Conservation (phyloP, 2,113 vertebrate genomes). For the Aramus guarauna region DNA sequence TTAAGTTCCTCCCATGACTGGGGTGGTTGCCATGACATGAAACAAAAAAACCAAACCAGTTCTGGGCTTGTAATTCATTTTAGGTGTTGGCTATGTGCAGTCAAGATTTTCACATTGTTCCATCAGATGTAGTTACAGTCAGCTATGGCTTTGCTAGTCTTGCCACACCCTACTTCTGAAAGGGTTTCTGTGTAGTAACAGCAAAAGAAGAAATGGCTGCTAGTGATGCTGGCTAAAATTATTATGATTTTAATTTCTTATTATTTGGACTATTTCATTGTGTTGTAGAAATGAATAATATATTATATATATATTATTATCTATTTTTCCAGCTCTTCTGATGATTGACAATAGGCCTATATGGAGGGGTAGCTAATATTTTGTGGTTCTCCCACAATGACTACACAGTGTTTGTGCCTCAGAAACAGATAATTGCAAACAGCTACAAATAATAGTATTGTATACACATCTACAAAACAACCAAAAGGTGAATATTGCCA, state of each 20-base stretch:
- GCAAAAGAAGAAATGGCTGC: background rate
- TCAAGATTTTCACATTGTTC: background rate
- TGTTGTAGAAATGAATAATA: background rate
- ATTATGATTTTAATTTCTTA: background rate
- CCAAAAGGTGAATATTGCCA: background rate
- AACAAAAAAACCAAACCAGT: background rate
- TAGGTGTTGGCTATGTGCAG: background rate
- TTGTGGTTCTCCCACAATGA: background rate
- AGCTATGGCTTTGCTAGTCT: background rate
- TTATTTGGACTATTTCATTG: background rate
- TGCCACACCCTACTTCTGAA: background rate
- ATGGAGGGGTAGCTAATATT: background rate
- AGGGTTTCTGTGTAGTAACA: background rate
- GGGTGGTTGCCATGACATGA: background rate
- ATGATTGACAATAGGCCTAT: background rate
- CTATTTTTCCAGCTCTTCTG: background rate
- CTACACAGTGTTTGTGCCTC: background rate
- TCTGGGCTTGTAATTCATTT: background rate
- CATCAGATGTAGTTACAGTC: background rate
- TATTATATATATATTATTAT: too few species aligned
- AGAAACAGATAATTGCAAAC: background rate
- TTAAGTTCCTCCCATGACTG: background rate
- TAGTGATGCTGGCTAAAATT: background rate
- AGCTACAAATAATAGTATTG: background rate
- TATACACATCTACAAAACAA: background rate